Conservation (phyloP, 2,888 invertebrate genomes). For the Aspidiotus destructor region DNA sequence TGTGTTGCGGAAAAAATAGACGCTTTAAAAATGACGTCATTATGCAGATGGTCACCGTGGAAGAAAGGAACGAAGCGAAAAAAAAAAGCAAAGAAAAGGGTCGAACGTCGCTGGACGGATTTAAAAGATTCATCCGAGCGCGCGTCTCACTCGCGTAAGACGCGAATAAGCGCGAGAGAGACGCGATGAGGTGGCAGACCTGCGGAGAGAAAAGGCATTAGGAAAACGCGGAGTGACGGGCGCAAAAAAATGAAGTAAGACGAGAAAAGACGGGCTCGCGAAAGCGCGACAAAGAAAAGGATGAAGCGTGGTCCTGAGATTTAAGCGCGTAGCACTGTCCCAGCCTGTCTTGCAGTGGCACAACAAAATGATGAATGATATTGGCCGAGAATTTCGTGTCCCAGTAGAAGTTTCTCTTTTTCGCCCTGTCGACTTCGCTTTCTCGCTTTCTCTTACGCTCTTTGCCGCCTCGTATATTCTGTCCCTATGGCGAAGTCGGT, state of each 20-base stretch:
- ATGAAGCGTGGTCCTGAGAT: conserved; percentile 31
- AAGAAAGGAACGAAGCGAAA: not conserved
- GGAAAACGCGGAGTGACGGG: conserved; percentile 15
- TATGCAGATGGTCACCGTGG: conserved; percentile 31
- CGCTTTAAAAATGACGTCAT: conserved; percentile 28
- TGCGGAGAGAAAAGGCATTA: conserved; percentile 17
- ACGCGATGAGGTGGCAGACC: conserved; percentile 2
- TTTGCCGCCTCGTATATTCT: not conserved
- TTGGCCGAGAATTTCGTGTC: conserved; percentile 33
- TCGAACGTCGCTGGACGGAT: conserved; percentile 28
- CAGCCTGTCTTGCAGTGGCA: conserved; percentile 27
- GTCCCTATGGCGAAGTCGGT: conserved; percentile 13
- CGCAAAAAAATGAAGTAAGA: conserved; percentile 3
- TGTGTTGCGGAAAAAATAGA: not conserved
- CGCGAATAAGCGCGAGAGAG: conserved; percentile 4
- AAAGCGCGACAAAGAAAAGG: conserved; percentile 13
- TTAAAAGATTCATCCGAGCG: conserved; percentile 30
- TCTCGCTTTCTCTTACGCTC: not conserved
- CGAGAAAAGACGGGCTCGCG: conserved; percentile 10
- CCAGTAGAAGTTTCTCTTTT: conserved; percentile 28
- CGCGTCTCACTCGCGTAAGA: conserved; percentile 23
- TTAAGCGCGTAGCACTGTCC: conserved; percentile 24
- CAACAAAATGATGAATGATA: conserved; percentile 33
- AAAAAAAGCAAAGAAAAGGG: conserved; percentile 10
- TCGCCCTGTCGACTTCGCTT: conserved; percentile 5